A percentile compares a stretch with the other conserved stretches of the same genome.
Conservation (phyloP, 2,888 invertebrate species). For the Drosophila colorata region DNA sequence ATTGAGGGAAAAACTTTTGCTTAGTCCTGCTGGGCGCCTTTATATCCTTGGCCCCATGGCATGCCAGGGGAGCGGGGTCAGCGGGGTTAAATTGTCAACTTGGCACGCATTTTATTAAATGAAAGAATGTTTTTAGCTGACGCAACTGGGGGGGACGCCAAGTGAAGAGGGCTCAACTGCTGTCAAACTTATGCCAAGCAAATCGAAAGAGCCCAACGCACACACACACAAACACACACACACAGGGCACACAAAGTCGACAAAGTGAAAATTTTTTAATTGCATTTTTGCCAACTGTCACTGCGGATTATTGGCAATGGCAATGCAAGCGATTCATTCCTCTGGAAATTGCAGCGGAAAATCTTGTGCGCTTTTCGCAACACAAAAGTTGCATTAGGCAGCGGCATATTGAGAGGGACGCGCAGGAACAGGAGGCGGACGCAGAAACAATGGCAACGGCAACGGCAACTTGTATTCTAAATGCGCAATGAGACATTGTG, state of each 20-base stretch:
- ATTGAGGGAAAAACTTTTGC: conserved; percentile 46
- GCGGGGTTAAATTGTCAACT: conserved; percentile 74
- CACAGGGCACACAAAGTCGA: conserved; percentile 40
- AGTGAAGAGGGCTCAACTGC: conserved; percentile 48
- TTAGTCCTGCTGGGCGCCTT: conserved; percentile 27
- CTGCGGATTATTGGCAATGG: conserved; percentile 75
- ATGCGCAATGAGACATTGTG: conserved; percentile 33
- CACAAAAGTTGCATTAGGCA: conserved; percentile 71
- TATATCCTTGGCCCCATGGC: conserved; percentile 31
- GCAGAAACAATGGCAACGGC: conserved; percentile 32
- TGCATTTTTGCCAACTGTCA: conserved; percentile 81
- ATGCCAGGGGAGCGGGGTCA: not conserved
- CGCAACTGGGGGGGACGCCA: conserved; percentile 16
- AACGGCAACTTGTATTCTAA: conserved; percentile 46
- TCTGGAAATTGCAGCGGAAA: conserved; percentile 68
- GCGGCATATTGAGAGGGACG: not conserved
- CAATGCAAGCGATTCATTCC: conserved; percentile 75
- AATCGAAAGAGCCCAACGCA: conserved; percentile 62
- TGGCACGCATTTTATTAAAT: conserved; percentile 81
- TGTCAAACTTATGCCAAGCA: conserved; percentile 78
- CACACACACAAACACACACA: conserved; percentile 23
- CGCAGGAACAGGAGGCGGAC: not conserved
- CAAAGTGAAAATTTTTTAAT: conserved; percentile 80
- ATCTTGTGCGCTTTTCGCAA: conserved; percentile 53
- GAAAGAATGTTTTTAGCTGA: conserved; percentile 68